Conservation (phyloP, 2,113 vertebrate species). For the Danio rerio region GRCz12tu NC_133184.1:30941501-30942000, state of each 20-base stretch:
- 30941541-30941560: conserved; percentile 9
- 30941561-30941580: conserved; percentile 14
- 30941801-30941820: conserved; percentile 10
- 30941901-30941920: background rate
- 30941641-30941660: conserved; percentile 23
- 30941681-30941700: background rate
- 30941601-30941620: background rate
- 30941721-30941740: background rate
- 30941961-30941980: background rate
- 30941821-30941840: background rate
- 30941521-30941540: background rate
- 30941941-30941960: background rate
- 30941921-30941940: background rate
- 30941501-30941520: background rate
- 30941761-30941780: background rate
- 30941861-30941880: background rate
- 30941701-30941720: background rate
- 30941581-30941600: conserved; percentile 14
- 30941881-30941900: background rate
- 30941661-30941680: background rate
- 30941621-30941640: conserved; percentile 12
- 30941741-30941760: background rate
- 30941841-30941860: background rate
- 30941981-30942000: background rate
- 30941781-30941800: background rate